Percentiles rank a stretch among this genome's conserved stretches.
These are phyloP conservation scores for Rhodeus uyekii DNA, from an alignment of 2,797 vertebrate species.

Conservation along the genomic window DNA sequence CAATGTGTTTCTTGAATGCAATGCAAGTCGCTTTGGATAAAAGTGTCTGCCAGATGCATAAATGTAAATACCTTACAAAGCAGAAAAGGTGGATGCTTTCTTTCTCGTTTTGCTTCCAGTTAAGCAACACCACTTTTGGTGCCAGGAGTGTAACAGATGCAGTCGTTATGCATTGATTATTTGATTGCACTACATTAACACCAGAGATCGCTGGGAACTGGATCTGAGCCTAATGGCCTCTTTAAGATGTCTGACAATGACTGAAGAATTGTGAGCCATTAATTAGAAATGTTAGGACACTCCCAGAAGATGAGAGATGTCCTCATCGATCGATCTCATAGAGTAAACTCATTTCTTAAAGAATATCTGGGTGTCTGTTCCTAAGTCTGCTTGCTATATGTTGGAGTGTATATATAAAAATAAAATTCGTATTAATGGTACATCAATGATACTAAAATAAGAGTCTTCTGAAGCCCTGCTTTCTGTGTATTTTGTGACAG, in stretches of 20 bases:
- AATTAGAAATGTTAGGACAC: background rate
- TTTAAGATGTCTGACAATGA: background rate
- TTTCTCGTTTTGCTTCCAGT: background rate
- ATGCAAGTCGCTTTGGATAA: no score
- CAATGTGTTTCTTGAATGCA: no score
- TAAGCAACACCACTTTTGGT: background rate
- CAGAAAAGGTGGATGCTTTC: background rate
- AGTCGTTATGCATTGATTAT: background rate
- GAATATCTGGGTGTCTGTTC: background rate
- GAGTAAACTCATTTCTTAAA: background rate
- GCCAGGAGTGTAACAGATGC: background rate
- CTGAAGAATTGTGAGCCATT: background rate
- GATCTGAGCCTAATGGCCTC: background rate
- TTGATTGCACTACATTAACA: background rate
- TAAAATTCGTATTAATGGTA: background rate
- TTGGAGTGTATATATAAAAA: background rate
- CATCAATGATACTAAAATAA: background rate
- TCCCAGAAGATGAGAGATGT: background rate
- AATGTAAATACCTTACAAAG: no score
- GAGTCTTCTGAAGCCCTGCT: background rate
- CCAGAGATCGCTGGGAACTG: constrained; percentile 8
- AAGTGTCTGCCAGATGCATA: no score
- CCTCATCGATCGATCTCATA: background rate
- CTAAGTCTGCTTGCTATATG: background rate
- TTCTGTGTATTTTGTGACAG: background rate